These are phyloP conservation scores for Ctenoplectra terminalis DNA, from an alignment of 1,140 invertebrate genomes.

Conservation along the genomic window DNA sequence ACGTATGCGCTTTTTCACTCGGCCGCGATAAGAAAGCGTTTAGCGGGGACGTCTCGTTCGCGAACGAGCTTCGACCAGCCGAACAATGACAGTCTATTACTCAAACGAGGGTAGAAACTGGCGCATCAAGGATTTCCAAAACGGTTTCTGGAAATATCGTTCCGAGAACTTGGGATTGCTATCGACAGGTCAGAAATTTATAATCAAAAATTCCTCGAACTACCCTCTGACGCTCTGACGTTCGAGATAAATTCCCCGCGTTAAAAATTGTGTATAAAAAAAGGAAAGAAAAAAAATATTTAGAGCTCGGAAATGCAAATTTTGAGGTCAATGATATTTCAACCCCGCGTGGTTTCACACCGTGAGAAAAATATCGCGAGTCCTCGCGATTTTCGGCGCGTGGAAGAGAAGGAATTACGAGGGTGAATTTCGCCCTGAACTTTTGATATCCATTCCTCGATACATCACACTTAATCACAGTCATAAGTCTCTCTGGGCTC, in stretches of 20 bases:
- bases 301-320: background rate
- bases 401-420: conserved; percentile 11
- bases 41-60: conserved; percentile 26
- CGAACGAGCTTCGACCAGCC: background rate
- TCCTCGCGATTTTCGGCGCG: conserved; percentile 7
- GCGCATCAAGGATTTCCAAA: background rate
- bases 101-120: conserved; percentile 5
- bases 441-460: conserved; percentile 65
- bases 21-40: conserved; percentile 52
- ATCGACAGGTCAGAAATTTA: background rate
- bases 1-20: conserved; percentile 48
- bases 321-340: background rate
- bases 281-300: background rate
- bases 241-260: background rate
- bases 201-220: accelerated
- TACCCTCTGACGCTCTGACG: accelerated
- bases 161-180: background rate
- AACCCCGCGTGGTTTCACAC: background rate
- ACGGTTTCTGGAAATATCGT: background rate
- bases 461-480: conserved; percentile 77
- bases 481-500: conserved; percentile 67
- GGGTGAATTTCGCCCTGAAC: conserved; percentile 20
- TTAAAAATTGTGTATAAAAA: background rate
- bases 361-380: conserved; percentile 40
- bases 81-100: background rate